Base-by-base conservation (phyloP, 2,888 invertebrate genomes). In the Prenolepis imparis region DNA sequence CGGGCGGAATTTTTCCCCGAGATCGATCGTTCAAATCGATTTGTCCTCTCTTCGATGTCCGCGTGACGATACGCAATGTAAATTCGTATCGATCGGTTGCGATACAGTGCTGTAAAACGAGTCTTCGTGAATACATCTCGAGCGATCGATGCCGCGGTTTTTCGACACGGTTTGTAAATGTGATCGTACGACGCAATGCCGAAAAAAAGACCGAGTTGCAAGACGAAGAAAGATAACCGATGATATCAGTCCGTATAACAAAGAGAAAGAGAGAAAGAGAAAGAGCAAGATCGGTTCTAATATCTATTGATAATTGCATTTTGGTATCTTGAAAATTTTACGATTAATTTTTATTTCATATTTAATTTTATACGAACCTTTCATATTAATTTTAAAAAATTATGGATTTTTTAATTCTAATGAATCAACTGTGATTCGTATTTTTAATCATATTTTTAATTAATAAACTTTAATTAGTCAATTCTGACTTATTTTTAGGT, bases 41-140 rank as follows among this genome's bases (percentile, higher is more conserved):
- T 18, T 32, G 68, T 78, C 75, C 68, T 57, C 55, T 77, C 55
- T 41, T 41, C 28, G n/a, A 59, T 12, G 75, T 44, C 21, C 64
- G 61, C 39, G 39, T 72, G 57, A 24, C 24, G 41, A 84, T 87
- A 86, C 74, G 86, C 82, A 67, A 84, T 84, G 89, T 67, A 89
- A 75, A 89, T 89, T 55, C 41, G 59, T 39, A 74, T 36, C 78
- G 66, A 18, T 78, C 64, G 70, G 82, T 72, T 83, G n/a, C n/a
- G n/a, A 84, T 86, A 82, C 84, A 63, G 12, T 48, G 73, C 12
- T 15, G 73, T 48, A 59, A 11, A 80, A 67, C 28, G 68, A 61
- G 55, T 28, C 52, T 72, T 55, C 57, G 57, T 70, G 88, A 88
- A 80, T 80, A 78, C 24, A 52, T 83, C 28, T 41, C 8, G 68